phyloP scores from a whole-genome alignment of 2,888 invertebrate genomes.

The Physocephala rufipes region DNA sequence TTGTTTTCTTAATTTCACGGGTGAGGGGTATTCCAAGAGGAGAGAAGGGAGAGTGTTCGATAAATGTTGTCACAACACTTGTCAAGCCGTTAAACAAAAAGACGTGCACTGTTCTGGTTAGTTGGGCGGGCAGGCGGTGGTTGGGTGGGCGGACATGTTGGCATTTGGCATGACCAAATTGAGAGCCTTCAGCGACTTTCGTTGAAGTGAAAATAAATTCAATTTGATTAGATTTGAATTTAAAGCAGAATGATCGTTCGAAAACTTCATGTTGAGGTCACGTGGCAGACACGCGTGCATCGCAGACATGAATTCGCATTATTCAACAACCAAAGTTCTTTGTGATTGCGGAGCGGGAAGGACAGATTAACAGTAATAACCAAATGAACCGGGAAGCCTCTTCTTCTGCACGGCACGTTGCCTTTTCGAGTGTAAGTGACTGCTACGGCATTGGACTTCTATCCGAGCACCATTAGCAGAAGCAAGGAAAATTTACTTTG shows the following conservation, averaged over 20 bases:
- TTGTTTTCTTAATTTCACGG: constrained; percentile 20
- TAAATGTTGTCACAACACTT: constrained; percentile 64
- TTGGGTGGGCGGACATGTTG: constrained; percentile 36
- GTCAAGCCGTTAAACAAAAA: constrained; percentile 58
- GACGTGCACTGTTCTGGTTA: constrained; percentile 37
- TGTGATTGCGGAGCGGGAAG: neutral
- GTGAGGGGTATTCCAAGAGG: constrained; percentile 6
- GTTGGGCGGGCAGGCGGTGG: constrained; percentile 34
- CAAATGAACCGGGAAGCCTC: no score
- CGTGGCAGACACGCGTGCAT: constrained; percentile 45
- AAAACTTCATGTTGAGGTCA: constrained; percentile 55
- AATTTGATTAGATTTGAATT: constrained; percentile 65
- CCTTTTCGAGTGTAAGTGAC: constrained; percentile 4
- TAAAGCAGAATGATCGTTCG: constrained; percentile 59
- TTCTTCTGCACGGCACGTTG: constrained; percentile 8
- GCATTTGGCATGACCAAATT: constrained; percentile 42
- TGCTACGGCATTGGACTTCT: no score
- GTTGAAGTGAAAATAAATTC: constrained; percentile 51
- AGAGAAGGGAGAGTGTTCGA: constrained; percentile 41
- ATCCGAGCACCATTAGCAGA: no score
- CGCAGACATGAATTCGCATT: constrained; percentile 22
- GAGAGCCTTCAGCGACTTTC: constrained; percentile 34
- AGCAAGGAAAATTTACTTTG: no score
- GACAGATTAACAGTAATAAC: neutral
- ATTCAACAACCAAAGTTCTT: neutral